Percentiles rank a stretch among this genome's conserved stretches.
Conservation (phyloP, 2,113 vertebrate genomes). For the Atractosteus spatula region DNA sequence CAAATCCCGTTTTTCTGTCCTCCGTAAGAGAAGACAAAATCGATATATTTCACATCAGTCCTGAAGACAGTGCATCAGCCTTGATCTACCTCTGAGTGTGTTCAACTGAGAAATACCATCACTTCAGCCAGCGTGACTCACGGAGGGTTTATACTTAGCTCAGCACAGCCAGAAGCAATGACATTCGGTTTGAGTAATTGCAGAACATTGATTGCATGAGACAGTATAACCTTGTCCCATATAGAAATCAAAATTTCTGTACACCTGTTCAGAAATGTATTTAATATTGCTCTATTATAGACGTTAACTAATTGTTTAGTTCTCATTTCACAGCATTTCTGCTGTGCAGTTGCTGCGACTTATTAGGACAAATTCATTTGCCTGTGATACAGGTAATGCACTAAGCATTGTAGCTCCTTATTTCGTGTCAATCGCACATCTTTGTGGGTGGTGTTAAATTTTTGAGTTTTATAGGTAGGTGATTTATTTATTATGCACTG, state of each 20-base stretch:
- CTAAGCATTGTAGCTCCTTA: no score
- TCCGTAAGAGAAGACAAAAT: conserved; percentile 7
- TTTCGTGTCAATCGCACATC: no score
- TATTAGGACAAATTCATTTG: no score
- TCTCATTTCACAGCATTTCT: no score
- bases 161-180: conserved; percentile 21
- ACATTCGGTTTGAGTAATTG: conserved; percentile 18
- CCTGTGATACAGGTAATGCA: no score
- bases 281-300: not conserved
- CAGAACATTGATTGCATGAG: conserved; percentile 21
- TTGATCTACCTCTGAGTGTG: conserved; percentile 44
- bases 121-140: conserved; percentile 20
- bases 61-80: conserved; percentile 36
- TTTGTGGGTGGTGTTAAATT: no score
- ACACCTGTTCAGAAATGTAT: not conserved
- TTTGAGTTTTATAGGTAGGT: no score
- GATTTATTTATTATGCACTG: no score
- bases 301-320: no score
- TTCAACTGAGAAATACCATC: conserved; percentile 43
- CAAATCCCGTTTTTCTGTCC: conserved; percentile 26
- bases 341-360: no score
- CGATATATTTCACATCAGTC: conserved; percentile 40
- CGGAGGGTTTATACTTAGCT: conserved; percentile 26
- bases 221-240: conserved; percentile 9
- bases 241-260: conserved; percentile 6